A percentile compares a stretch with the other conserved stretches of the same genome.
These are phyloP conservation scores for Sibirionetta formosa DNA, from an alignment of 2,797 vertebrate species.

Conservation along the genomic window DNA sequence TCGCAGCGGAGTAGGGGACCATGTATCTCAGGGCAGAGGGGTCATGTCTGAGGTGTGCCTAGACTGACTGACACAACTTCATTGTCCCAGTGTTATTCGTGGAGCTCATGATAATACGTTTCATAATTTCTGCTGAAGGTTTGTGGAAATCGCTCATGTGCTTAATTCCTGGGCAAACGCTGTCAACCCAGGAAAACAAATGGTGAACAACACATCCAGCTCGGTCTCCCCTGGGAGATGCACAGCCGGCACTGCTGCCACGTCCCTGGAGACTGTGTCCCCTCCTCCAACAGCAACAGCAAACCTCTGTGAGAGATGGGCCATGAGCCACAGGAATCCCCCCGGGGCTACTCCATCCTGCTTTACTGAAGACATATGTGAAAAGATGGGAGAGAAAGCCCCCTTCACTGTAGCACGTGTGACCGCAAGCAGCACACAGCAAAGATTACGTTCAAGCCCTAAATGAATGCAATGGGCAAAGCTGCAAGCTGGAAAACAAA, in stretches of 20 bases:
- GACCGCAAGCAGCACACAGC: not conserved
- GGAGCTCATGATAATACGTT: fast-evolving
- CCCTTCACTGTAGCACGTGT: not conserved
- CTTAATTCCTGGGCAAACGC: not conserved
- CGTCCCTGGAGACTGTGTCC: not conserved
- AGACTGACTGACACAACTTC: fast-evolving
- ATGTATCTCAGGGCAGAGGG: fast-evolving
- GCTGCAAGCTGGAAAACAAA: constrained; percentile 7
- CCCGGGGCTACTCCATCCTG: fast-evolving
- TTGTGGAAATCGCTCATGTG: fast-evolving
- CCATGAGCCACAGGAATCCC: not conserved
- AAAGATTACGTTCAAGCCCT: not conserved
- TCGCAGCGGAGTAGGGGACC: too few species aligned
- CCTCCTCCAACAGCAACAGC: not conserved
- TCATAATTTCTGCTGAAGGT: not conserved
- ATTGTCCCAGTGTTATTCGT: fast-evolving
- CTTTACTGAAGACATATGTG: not conserved
- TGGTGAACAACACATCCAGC: fast-evolving
- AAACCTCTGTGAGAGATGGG: not conserved
- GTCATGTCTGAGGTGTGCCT: fast-evolving
- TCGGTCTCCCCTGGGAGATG: fast-evolving
- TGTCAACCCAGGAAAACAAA: not conserved
- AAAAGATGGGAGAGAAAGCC: not conserved
- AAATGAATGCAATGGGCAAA: not conserved
- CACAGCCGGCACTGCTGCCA: not conserved